These are phyloP conservation scores for Acrocephalus scirpaceus DNA, from an alignment of 2,797 vertebrate species.

Conservation along the genomic window DNA sequence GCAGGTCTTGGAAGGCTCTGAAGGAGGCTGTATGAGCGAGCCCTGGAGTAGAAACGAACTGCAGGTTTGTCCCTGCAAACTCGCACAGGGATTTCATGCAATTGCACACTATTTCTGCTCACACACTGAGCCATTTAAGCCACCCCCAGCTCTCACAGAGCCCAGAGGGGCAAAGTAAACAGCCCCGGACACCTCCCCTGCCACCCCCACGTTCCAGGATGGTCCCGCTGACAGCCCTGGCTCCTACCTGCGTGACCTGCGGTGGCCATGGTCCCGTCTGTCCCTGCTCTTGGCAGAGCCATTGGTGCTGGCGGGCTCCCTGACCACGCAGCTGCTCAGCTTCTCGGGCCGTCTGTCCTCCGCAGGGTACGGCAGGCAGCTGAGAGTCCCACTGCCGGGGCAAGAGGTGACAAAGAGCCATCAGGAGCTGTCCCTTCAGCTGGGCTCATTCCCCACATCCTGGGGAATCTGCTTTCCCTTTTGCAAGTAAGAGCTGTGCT, in stretches of 20 bases:
- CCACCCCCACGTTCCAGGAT: rapidly evolving
- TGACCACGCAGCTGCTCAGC: not conserved
- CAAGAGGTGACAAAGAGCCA: not conserved
- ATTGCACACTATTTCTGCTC: rapidly evolving
- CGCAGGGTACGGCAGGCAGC: slow-evolving; percentile 56
- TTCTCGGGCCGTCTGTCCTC: slow-evolving; percentile 70
- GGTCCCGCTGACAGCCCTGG: rapidly evolving
- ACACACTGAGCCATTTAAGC: rapidly evolving
- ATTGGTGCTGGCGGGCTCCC: slow-evolving; percentile 66
- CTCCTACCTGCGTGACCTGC: slow-evolving; percentile 82
- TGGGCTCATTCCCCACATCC: rapidly evolving
- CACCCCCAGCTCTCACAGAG: not conserved
- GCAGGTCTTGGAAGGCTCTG: not conserved
- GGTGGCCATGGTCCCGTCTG: slow-evolving; percentile 71
- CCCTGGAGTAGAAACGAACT: rapidly evolving
- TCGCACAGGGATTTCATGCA: rapidly evolving
- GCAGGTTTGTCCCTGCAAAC: not conserved
- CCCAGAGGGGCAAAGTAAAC: not conserved
- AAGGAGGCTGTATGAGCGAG: not conserved
- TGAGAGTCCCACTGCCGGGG: slow-evolving; percentile 72
- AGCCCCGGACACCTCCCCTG: rapidly evolving
- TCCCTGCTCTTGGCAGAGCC: slow-evolving; percentile 79
- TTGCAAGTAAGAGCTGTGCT: not conserved
- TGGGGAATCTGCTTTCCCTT: not conserved
- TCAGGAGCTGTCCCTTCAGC: not conserved